These are phyloP conservation scores for Canis aureus DNA, from an alignment of 2,113 vertebrate genomes.

Conservation along the genomic window DNA sequence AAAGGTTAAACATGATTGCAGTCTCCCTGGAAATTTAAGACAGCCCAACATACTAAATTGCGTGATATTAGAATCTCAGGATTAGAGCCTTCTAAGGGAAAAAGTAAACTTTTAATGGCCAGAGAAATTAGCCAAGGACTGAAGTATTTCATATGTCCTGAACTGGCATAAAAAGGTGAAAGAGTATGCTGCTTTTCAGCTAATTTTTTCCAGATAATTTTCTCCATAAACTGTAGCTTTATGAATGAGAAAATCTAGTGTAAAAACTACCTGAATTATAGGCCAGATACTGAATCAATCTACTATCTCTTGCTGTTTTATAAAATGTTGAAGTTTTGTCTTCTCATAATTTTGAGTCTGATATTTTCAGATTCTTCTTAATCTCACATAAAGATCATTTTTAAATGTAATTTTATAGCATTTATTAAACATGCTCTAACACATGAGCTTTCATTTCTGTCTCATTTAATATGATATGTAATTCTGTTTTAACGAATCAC, in stretches of 20 bases:
- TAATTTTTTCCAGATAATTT: background rate
- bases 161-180: background rate
- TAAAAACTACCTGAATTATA: background rate
- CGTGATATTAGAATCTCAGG: background rate
- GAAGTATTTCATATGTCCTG: background rate
- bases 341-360: background rate
- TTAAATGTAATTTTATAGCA: background rate
- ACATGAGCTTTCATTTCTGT: background rate
- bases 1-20: background rate
- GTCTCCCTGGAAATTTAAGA: background rate
- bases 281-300: background rate
- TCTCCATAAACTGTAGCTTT: background rate
- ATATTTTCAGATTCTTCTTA: slow-evolving; percentile 28
- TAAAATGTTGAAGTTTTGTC: background rate
- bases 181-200: background rate
- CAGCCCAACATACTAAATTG: background rate
- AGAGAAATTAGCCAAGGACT: background rate
- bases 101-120: background rate
- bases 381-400: background rate
- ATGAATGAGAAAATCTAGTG: background rate
- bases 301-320: background rate
- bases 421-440: slow-evolving; percentile 1
- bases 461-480: background rate
- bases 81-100: background rate
- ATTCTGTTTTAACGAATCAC: slow-evolving; percentile 38